phyloP scores from a whole-genome alignment of 2,113 vertebrate species.

The Catharus fuscescens region DNA sequence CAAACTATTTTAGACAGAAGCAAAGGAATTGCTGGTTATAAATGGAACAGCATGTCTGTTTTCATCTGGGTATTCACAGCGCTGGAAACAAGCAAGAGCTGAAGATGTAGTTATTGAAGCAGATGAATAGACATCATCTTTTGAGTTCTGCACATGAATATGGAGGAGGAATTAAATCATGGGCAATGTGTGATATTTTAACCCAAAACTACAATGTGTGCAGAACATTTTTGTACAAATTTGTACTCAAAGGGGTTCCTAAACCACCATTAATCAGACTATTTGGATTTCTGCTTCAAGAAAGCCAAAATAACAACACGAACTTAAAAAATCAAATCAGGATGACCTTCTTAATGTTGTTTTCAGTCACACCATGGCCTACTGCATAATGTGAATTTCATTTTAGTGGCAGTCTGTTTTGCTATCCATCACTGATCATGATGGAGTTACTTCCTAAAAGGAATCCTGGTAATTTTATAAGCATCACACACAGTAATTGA shows the following conservation, averaged over 20 bases:
- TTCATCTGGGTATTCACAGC: not conserved
- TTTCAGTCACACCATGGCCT: not conserved
- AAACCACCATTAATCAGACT: not conserved
- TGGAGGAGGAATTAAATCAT: conserved; percentile 31
- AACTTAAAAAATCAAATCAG: not conserved
- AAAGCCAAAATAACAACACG: not conserved
- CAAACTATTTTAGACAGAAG: not conserved
- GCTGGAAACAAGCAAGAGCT: not conserved
- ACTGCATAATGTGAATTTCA: not conserved
- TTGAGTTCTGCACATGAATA: conserved; percentile 35
- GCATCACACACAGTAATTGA: not conserved
- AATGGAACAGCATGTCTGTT: conserved; percentile 11
- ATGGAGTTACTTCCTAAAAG: not conserved
- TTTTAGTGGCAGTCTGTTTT: not conserved
- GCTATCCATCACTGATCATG: not conserved
- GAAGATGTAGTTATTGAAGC: conserved; percentile 15
- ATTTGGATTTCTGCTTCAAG: not conserved
- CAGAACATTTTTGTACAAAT: not conserved
- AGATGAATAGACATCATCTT: not conserved
- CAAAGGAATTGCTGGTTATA: conserved; percentile 13
- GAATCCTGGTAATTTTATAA: not conserved
- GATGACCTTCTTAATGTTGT: not conserved
- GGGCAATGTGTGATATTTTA: not conserved
- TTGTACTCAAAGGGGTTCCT: not conserved
- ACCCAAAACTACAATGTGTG: not conserved